Percentiles rank a stretch among this genome's conserved stretches.
These are phyloP conservation scores for Thecophora atra DNA, from an alignment of 2,888 invertebrate species.

Conservation along the genomic window DNA sequence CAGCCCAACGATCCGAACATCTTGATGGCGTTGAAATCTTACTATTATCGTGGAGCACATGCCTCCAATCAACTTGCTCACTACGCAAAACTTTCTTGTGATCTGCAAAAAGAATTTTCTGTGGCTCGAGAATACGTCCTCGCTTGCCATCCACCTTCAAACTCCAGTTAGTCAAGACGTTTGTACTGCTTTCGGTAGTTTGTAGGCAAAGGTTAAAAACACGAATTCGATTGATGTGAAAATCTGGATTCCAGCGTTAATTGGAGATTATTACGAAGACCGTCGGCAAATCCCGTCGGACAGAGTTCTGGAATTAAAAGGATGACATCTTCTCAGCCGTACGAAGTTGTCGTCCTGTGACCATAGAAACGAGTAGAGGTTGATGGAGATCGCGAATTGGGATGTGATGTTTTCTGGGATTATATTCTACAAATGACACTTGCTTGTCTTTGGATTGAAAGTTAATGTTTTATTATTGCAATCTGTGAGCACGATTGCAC, in stretches of 20 bases:
- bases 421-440: constrained; percentile 73
- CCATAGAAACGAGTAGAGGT: constrained; percentile 80
- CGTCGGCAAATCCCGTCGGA: constrained; percentile 82
- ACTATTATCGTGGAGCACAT: constrained; percentile 69
- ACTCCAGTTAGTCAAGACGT: constrained; percentile 79
- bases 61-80: constrained; percentile 80
- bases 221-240: constrained; percentile 74
- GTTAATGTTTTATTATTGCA: constrained; percentile 75
- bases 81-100: constrained; percentile 64
- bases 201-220: constrained; percentile 74
- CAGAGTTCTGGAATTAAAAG: constrained; percentile 89
- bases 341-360: constrained; percentile 74
- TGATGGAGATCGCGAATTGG: constrained; percentile 73
- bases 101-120: constrained; percentile 71
- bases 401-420: constrained; percentile 74
- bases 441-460: constrained; percentile 73
- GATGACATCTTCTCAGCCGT: constrained; percentile 73
- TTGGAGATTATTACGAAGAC: constrained; percentile 72
- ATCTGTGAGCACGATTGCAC: constrained; percentile 73
- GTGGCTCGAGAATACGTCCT: constrained; percentile 74
- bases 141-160: constrained; percentile 72
- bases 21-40: constrained; percentile 65
- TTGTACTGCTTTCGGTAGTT: constrained; percentile 67
- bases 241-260: constrained; percentile 77
- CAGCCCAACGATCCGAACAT: constrained; percentile 65